These are phyloP conservation scores for Lytechinus variegatus DNA, from an alignment of 35 echinoderm and acorn worm genomes.

Conservation along the genomic window DNA sequence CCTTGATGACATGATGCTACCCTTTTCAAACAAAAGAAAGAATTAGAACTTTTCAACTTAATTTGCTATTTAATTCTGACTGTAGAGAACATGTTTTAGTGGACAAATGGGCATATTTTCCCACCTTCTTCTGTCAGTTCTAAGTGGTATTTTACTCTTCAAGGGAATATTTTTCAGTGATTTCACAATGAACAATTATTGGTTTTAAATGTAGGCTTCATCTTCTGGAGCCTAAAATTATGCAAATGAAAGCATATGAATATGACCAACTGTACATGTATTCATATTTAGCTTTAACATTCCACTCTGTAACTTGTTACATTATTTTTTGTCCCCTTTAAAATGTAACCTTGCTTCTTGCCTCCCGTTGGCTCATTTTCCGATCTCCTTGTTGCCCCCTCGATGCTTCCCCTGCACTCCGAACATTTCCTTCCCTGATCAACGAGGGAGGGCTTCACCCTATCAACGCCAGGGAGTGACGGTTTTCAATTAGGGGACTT, in stretches of 20 bases:
- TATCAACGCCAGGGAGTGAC: not conserved
- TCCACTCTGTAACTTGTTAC: not conserved
- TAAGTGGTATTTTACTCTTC: no score
- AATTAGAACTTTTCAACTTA: no score
- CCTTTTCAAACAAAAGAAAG: no score
- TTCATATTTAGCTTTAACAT: not conserved
- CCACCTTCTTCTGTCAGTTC: no score
- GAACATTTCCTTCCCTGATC: not conserved
- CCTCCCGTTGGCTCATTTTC: not conserved
- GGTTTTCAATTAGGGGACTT: not conserved
- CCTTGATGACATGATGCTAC: no score
- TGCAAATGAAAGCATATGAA: not conserved
- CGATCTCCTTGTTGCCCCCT: conserved; percentile 6
- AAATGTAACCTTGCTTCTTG: not conserved
- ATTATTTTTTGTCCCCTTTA: not conserved
- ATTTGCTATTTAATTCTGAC: no score
- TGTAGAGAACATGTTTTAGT: no score
- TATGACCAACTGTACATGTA: not conserved
- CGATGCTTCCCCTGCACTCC: not conserved
- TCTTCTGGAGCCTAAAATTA: no score
- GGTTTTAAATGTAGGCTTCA: no score
- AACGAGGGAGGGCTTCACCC: not conserved
- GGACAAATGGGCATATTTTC: no score
- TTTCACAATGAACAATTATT: no score
- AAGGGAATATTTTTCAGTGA: no score